Evolutionary conservation across 1,140 invertebrate species (phyloP).

Genomic region (Stegodyphus mimosarum): DNA sequence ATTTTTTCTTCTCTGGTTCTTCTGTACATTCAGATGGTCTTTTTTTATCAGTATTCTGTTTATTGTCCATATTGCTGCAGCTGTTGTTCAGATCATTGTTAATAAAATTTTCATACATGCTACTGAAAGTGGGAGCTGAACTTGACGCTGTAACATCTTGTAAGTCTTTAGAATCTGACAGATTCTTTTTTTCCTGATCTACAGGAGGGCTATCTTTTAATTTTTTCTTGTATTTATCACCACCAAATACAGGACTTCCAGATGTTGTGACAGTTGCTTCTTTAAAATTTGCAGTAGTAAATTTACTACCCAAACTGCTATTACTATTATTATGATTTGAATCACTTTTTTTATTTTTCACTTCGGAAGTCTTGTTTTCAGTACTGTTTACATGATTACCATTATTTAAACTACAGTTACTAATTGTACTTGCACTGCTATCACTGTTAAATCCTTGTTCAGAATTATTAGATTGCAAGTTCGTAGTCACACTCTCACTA

Average conservation of each 20-base stretch:
- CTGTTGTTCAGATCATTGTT: slow-evolving; percentile 13
- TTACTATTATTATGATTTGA: slow-evolving; percentile 3
- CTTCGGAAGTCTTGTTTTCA: slow-evolving; percentile 17
- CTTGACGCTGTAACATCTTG: slow-evolving; percentile 10
- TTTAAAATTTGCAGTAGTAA: slow-evolving; percentile 73
- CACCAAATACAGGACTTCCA: slow-evolving; percentile 65
- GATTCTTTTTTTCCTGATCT: slow-evolving; percentile 4
- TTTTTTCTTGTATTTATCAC: slow-evolving; percentile 55
- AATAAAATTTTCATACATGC: slow-evolving; percentile 61
- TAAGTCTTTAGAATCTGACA: neutral
- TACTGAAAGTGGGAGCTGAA: slow-evolving; percentile 45
- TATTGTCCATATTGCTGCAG: neutral
- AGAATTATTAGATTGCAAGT: slow-evolving; percentile 15
- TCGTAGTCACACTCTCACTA: neutral
- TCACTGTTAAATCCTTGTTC: slow-evolving; percentile 49
- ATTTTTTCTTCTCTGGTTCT: slow-evolving; percentile 46
- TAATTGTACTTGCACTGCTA: slow-evolving; percentile 50
- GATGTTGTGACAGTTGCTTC: slow-evolving; percentile 65
- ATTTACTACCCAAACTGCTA: slow-evolving; percentile 67
- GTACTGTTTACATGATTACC: neutral
- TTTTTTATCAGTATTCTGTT: slow-evolving; percentile 9
- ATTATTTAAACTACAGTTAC: slow-evolving; percentile 39
- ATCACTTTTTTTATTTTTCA: slow-evolving; percentile 39
- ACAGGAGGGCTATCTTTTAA: slow-evolving; percentile 2
- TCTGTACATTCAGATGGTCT: slow-evolving; percentile 2